phyloP scores from a whole-genome alignment of 2,797 vertebrate species.

The Mormyrus proboscirostris region DNA sequence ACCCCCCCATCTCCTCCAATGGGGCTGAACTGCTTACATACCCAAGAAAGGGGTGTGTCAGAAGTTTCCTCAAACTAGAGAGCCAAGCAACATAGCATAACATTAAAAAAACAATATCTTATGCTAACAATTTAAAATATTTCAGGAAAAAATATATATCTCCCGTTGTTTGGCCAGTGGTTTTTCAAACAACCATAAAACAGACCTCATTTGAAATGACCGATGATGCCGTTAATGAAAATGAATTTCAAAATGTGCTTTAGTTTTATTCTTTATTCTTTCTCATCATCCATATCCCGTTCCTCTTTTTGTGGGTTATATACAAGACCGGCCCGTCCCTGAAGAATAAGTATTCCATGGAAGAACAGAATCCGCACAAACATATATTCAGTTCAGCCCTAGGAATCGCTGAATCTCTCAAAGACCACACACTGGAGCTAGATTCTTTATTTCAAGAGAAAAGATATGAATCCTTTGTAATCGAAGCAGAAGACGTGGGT shows the following conservation, averaged over 20 bases:
- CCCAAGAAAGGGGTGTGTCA: constrained; percentile 18
- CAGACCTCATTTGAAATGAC: background rate
- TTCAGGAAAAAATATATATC: background rate
- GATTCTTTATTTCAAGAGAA: background rate
- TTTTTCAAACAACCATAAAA: background rate
- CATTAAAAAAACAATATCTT: background rate
- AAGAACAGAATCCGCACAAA: background rate
- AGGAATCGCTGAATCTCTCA: background rate
- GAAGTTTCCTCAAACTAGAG: background rate
- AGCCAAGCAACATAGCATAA: background rate
- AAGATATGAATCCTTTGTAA: background rate
- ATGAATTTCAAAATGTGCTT: constrained; percentile 1
- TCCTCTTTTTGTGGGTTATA: background rate
- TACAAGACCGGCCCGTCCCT: background rate
- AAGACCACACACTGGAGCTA: background rate
- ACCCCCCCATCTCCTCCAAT: constrained; percentile 20
- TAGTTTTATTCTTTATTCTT: background rate
- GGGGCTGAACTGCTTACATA: constrained; percentile 26
- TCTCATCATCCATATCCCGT: background rate
- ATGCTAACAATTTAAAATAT: background rate
- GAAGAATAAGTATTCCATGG: background rate
- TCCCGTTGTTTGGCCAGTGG: background rate
- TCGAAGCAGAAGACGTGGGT: background rate
- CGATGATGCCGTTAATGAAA: background rate
- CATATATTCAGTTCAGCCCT: background rate